Base-by-base conservation (phyloP, 1,140 invertebrate species). In the Anastrepha ludens region DNA sequence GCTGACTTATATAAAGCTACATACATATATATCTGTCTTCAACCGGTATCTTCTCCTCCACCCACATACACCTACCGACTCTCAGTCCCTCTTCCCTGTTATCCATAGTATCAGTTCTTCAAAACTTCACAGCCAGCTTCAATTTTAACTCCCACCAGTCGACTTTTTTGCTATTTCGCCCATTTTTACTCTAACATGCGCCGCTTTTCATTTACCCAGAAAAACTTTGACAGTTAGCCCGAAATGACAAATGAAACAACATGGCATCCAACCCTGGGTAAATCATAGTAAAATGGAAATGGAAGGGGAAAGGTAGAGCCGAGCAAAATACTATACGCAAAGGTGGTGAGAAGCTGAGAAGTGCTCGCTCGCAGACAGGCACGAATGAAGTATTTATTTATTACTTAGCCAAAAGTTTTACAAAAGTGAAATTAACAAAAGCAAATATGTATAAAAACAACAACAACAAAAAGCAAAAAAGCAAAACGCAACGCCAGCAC, bases 201-300 rank as follows among this genome's bases (percentile, higher is more conserved):
- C 17, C 74, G 74, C 47, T 13, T 81, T 81, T 81, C 74, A 81
- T 81, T 81, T 81, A 81, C 74, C 74, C 74, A 81, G 74, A 81
- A 81, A 81, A 81, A 81, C 74, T 81, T 81, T 55, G 74, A 81
- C 74, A 81, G 67, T 74, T 74, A 74, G 74, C 44, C 47, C 47
- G 74, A 81, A 81, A 81, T 81, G 74, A 81, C 74, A 81, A 81
- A 81, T 81, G 74, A 81, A 81, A 81, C 74, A 81, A 55, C 74
- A 81, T 47, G 11, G 74, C 50, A 58, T 5, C 4, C 74, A 81
- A 55, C 47, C 47, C 11, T 17, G 47, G 74, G 44, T 81, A 81
- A n/a, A 74, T 74, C 6, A 44, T 70, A 13, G 17, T 81, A 20
- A 67, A 67, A 11, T 11, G 64, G 20, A 29, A 39, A 67, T 5